Evolutionary conservation across 1,140 invertebrate species (phyloP), one percentile per base, ranked within the genome.

Genomic region (Hydropsyche tenuis): DNA sequence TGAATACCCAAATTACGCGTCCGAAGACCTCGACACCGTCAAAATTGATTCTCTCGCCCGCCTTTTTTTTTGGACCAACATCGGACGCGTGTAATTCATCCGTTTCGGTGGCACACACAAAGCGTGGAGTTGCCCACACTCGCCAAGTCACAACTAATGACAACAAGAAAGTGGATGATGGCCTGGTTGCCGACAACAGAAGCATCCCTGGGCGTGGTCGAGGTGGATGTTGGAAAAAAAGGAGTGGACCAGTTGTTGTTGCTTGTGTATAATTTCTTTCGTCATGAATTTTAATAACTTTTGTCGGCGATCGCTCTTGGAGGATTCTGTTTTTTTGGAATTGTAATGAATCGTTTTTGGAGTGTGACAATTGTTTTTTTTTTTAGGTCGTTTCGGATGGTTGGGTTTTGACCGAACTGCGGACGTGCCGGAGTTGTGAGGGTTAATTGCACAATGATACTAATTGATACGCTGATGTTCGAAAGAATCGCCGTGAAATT

Each of bases 111-210:
- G 48, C 48, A 53, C 48, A 53, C 48, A 53, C 48, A 53, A 53
- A 53, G 16, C n/a, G n/a, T n/a, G n/a, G n/a, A n/a, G n/a, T n/a
- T n/a, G 48, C 48, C 48, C 48, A 16, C 48, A 20, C 48, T 53
- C 48, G 48, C 48, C 51, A 70, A 69, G 68, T 70, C 68, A 70
- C 18, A 56, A 70, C 68, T 70, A 70, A 70, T 56, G 68, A 70
- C 68, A 70, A 70, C 43, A 46, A 12, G n/a, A 16, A 62, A 23
- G 6, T 42, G 14, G 23, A 16, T 42, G 46, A 46, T 68, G 16
- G n/a, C 11, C 11, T n/a, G 45, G 68, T 25, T 56, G 68, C 46
- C 27, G 51, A 60, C 68, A 70, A 70, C 65, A 68, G 45, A 56
- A 70, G 48, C 30, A 37, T 70, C 68, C 46, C 25, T 70, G 68